Conservation (phyloP, 2,888 invertebrate genomes). For the Ceraclea dissimilis region DNA sequence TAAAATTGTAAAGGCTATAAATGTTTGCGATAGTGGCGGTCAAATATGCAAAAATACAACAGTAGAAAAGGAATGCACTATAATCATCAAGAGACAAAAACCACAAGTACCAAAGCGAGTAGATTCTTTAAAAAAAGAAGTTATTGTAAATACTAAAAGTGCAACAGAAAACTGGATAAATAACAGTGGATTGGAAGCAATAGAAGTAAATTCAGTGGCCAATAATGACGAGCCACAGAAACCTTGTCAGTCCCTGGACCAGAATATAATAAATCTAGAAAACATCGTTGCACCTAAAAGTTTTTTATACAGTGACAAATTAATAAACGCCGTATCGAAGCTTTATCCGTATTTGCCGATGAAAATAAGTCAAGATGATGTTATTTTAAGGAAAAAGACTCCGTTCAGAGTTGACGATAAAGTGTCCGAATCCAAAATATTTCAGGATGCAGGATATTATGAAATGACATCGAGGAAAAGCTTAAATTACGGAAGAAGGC, state of each 20-base stretch:
- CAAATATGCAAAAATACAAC: not conserved
- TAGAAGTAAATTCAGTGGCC: not conserved
- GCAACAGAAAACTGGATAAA: not conserved
- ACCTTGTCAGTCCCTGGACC: not conserved
- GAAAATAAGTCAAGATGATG: slow-evolving; percentile 25
- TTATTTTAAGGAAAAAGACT: slow-evolving; percentile 8
- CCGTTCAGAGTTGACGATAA: not conserved
- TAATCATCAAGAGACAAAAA: slow-evolving; percentile 7
- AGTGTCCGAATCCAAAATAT: not conserved
- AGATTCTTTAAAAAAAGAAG: slow-evolving; percentile 13
- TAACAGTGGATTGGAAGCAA: too few species aligned
- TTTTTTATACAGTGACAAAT: slow-evolving; percentile 41
- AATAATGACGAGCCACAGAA: too few species aligned
- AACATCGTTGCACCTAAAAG: slow-evolving; percentile 36
- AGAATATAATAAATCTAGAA: slow-evolving; percentile 8
- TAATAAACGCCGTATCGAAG: slow-evolving; percentile 28
- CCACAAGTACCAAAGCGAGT: slow-evolving; percentile 20
- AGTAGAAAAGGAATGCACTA: not conserved
- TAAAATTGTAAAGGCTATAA: not conserved
- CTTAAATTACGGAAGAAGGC: slow-evolving; percentile 1
- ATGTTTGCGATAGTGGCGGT: not conserved
- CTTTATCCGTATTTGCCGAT: slow-evolving; percentile 41
- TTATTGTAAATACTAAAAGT: not conserved
- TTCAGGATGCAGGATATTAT: slow-evolving; percentile 20
- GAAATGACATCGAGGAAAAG: slow-evolving; percentile 16